These are phyloP conservation scores for Odocoileus hemionus DNA, from an alignment of 2,113 vertebrate genomes.

Conservation along the genomic window DNA sequence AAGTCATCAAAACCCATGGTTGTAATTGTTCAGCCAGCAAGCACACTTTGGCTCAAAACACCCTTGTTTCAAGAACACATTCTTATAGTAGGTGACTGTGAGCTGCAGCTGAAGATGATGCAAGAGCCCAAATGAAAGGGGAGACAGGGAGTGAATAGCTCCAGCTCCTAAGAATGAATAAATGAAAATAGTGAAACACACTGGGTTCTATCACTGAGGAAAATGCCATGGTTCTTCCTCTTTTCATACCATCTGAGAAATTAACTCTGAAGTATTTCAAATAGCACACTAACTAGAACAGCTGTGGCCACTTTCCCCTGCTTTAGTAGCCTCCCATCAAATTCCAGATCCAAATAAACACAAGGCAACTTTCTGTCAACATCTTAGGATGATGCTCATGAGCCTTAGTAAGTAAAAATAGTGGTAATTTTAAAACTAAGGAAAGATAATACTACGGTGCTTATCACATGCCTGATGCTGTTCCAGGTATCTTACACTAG, in stretches of 20 bases:
- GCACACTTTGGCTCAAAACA: neutral
- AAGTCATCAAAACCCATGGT: neutral
- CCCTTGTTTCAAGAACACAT: neutral
- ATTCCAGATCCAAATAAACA: neutral
- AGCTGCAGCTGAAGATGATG: neutral
- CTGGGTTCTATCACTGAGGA: rapidly evolving
- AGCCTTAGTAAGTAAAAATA: neutral
- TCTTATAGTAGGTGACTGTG: neutral
- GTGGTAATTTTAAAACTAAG: neutral
- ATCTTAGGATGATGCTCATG: neutral
- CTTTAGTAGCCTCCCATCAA: neutral
- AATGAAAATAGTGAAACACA: neutral
- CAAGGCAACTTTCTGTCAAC: neutral
- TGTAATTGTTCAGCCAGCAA: neutral
- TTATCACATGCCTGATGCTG: neutral
- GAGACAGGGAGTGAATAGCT: neutral
- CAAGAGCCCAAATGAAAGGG: neutral
- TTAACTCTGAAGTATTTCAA: slow-evolving; percentile 11
- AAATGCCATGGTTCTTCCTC: neutral
- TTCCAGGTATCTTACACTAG: neutral
- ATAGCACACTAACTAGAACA: slow-evolving; percentile 9
- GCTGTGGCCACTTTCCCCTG: neutral
- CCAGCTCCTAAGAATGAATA: neutral
- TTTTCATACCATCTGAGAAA: slow-evolving; percentile 28
- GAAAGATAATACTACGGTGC: neutral